A percentile compares a stretch with the other conserved stretches of the same genome.
phyloP scores from a whole-genome alignment of 2,113 vertebrate genomes.

The Poeciliopsis prolifica region DNA sequence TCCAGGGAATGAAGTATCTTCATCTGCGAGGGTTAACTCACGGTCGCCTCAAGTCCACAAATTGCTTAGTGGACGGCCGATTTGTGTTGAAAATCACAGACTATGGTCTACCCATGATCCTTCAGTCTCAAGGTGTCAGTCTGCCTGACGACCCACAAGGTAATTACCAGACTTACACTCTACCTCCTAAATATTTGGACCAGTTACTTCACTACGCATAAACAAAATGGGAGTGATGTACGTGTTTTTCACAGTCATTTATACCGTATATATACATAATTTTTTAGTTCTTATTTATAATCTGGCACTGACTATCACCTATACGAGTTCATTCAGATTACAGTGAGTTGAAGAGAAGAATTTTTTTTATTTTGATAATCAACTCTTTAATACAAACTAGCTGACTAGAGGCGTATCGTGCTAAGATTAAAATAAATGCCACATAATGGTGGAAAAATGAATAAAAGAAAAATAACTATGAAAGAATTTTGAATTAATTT shows the following conservation, averaged over 20 bases:
- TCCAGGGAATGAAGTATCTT: conserved; percentile 87
- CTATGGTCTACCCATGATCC: conserved; percentile 81
- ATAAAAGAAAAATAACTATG: too few species aligned
- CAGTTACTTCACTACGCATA: not conserved
- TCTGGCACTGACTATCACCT: too few species aligned
- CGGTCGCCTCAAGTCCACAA: conserved; percentile 88
- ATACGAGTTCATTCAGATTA: too few species aligned
- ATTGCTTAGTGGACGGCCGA: conserved; percentile 89
- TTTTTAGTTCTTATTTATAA: too few species aligned
- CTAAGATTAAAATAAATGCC: too few species aligned
- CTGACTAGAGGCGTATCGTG: too few species aligned
- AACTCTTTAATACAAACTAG: too few species aligned
- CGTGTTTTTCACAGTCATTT: not conserved
- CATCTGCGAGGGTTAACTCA: conserved; percentile 85
- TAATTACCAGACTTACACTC: conserved; percentile 5
- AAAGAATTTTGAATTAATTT: too few species aligned
- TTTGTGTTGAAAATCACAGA: conserved; percentile 91
- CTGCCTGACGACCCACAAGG: conserved; percentile 58
- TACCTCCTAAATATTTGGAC: not conserved
- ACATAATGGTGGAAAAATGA: too few species aligned
- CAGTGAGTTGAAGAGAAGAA: too few species aligned
- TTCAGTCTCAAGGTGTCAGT: conserved; percentile 78
- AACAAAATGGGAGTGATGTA: not conserved
- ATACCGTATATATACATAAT: too few species aligned
- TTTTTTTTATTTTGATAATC: too few species aligned